Base-by-base conservation (phyloP, 2,113 vertebrate species). In the Anolis sagrei region DNA sequence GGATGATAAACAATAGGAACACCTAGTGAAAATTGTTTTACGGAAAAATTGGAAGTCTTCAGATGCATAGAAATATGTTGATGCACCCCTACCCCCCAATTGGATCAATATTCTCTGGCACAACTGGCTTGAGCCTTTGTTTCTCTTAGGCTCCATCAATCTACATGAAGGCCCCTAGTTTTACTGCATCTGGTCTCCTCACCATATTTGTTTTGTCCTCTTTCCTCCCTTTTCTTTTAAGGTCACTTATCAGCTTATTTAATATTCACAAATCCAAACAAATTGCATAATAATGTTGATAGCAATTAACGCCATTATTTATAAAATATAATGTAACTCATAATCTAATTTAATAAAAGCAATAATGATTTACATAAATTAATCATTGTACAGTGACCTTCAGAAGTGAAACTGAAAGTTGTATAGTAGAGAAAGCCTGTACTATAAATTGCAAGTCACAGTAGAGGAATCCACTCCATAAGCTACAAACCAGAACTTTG, bases 261-360 rank as follows among this genome's bases (percentile, higher is more conserved):
- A 16, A 54, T 58, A 82, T 73, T 54, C 81, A 82, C n/a, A 58
- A 79, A 64, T 25, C 34, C 36, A 7, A 62, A 61, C 34, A 36
- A 39, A 36, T 36, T 82, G n/a, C 9, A 82, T 54, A 72, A 16
- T 16, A 21, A 68, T 54, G 51, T 70, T 51, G 51, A 82, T 82
- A 72, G 36, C 8, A 81, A 54, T 29, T 29, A 10, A 79, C 11
- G 34, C 23, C 7, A 69, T 49, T 32, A 7, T n/a, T 48, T 51
- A 69, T 70, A 81, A 81, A 69, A 58, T 82, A 72, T 58, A 72
- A 34, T 54, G 68, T 58, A 68, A 58, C 68, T 82, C 44, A 49
- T 32, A 81, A 49, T 27, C 29, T 29, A 34, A 69, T 69, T 48
- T 62, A 69, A 81, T 81, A 80, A 66, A 44, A 27, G 11, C 23